Evolutionary conservation across 2,113 vertebrate genomes (phyloP), one percentile per base, ranked within the genome.

Genomic region (Chloebia gouldiae): DNA sequence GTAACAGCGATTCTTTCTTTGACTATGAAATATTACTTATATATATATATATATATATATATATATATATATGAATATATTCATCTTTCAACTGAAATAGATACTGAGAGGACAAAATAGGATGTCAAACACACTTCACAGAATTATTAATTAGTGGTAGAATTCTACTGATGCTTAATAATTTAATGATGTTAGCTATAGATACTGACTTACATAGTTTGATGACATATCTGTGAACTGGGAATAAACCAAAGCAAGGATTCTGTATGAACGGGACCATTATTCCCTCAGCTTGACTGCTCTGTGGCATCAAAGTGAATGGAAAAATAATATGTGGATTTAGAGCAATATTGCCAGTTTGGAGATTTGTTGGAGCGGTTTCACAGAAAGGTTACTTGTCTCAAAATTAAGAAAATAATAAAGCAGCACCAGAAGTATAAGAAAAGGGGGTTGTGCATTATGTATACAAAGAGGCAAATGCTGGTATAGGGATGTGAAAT

Each of bases 161-260:
- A 93, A 92, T 90, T 86, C 39, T 70, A 63, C 24, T 73, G 31
- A 81, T 83, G 51, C 40, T 77, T 90, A 73, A 59, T 77, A 49
- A 88, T 80, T 88, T 63, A 37, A 45, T 77, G 33, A 28, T 78
- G 28, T 70, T 80, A 88, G 23, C 50, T 81, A 25, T 24, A 83
- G 59, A 83, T 56, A 79, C 27, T 80, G 53, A 91, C 72, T 20
- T 33, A 33, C 31, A 66, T 13, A 49, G 57, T 68, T 49, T 87
- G 54, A 57, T 93, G 77, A 86, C 45, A 75, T 28, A 89, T n/a
- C 31, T 68, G 59, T 68, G 45, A 89, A 68, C 45, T 51, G 65
- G 77, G 77, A 95, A 89, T 76, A 45, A 89, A 76, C 23, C 53
- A 92, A 69, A 92, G 51, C n/a, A 88, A 89, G 69, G 70, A 80